Conservation (phyloP, 1,140 invertebrate genomes). For the Scaptomyza pallida region DNA sequence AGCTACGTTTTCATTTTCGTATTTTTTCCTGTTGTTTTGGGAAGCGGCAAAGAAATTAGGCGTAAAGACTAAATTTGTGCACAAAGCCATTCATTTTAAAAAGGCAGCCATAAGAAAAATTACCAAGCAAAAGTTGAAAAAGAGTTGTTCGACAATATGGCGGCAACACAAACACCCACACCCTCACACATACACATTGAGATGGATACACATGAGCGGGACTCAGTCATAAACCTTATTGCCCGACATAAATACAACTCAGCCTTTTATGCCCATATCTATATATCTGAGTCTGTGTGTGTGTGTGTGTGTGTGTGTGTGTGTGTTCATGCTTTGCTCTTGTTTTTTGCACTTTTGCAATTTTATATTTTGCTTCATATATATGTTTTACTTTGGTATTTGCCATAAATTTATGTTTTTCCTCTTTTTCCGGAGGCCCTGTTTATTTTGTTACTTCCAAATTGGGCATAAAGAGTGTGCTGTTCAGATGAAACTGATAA, state of each 20-base stretch:
- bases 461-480: constrained; percentile 19
- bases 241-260: constrained; percentile 76
- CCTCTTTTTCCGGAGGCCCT: background rate
- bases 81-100: constrained; percentile 76
- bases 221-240: constrained; percentile 76
- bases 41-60: constrained; percentile 70
- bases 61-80: constrained; percentile 79
- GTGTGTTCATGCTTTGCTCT: constrained; percentile 32
- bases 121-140: constrained; percentile 56
- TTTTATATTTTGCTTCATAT: constrained; percentile 59
- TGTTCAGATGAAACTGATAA: constrained; percentile 1
- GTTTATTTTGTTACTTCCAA: constrained; percentile 33
- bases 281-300: constrained; percentile 6
- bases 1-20: too few species aligned
- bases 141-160: constrained; percentile 76
- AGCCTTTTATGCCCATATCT: constrained; percentile 48
- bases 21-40: background rate
- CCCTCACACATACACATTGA: background rate
- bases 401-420: constrained; percentile 48
- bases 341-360: constrained; percentile 78
- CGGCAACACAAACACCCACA: constrained; percentile 35
- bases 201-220: constrained; percentile 22
- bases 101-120: constrained; percentile 70
- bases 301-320: constrained; percentile 14
- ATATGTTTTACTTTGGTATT: constrained; percentile 55